These are phyloP conservation scores for Alligator sinensis DNA, from an alignment of 2,113 vertebrate species.

Conservation along the genomic window DNA sequence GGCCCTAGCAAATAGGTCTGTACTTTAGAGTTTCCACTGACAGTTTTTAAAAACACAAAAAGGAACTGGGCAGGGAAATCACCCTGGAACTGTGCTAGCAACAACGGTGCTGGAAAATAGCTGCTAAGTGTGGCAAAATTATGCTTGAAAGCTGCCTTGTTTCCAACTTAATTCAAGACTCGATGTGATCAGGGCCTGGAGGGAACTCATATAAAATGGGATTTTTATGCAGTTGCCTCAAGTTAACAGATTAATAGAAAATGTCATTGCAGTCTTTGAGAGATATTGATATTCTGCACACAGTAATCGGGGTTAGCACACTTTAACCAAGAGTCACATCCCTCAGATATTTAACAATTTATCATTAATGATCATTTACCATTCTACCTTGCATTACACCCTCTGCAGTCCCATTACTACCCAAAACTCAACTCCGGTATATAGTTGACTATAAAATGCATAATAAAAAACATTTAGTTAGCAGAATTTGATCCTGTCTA, in stretches of 20 bases:
- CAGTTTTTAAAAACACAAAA: neutral
- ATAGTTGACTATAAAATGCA: neutral
- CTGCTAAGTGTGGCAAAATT: neutral
- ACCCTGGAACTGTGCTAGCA: neutral
- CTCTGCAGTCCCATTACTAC: neutral
- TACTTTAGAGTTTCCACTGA: neutral
- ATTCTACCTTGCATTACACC: neutral
- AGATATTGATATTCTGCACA: rapidly evolving
- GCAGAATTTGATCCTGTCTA: neutral
- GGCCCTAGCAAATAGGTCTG: neutral
- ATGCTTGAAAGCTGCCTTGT: neutral
- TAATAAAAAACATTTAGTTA: neutral
- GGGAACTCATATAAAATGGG: neutral
- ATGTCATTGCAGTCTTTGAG: neutral
- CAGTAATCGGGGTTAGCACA: neutral
- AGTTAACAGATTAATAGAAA: neutral
- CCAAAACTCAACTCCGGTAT: neutral
- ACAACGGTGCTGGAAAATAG: neutral
- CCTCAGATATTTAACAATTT: neutral
- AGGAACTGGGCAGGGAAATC: slow-evolving; percentile 11
- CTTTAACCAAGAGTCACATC: neutral
- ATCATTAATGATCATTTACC: neutral
- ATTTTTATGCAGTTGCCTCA: neutral
- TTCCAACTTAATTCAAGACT: neutral
- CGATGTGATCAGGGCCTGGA: neutral